Conservation (phyloP, 2,888 invertebrate species). For the Lithophane leautieri region DNA sequence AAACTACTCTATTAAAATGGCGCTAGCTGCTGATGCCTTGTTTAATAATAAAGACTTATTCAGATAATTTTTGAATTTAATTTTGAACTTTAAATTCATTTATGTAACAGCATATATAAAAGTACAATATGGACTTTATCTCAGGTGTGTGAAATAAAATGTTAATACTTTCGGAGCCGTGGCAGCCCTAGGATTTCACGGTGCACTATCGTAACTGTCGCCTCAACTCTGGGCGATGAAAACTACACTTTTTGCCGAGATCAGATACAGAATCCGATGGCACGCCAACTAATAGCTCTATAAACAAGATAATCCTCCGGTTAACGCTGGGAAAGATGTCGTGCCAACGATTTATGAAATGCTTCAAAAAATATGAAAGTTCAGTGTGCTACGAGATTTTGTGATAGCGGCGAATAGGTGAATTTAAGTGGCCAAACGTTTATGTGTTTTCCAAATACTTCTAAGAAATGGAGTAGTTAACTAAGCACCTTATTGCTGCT, state of each 20-base stretch:
- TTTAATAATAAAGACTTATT: not conserved
- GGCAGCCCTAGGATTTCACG: slow-evolving; percentile 71
- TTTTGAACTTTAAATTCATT: too few relatives aligned
- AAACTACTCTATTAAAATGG: not conserved
- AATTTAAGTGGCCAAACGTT: slow-evolving; percentile 47
- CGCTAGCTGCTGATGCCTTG: not conserved
- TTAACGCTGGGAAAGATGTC: slow-evolving; percentile 81
- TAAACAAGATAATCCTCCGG: slow-evolving; percentile 87
- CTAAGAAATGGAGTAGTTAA: slow-evolving; percentile 39
- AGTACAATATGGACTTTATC: not conserved
- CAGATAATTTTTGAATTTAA: too few relatives aligned
- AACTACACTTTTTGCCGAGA: slow-evolving; percentile 86
- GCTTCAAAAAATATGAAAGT: slow-evolving; percentile 71
- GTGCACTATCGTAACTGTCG: slow-evolving; percentile 63
- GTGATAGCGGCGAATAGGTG: slow-evolving; percentile 62
- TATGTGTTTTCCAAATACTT: slow-evolving; percentile 40
- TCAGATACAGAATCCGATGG: slow-evolving; percentile 85
- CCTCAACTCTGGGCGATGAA: slow-evolving; percentile 78
- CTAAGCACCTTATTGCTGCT: not conserved
- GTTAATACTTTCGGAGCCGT: not conserved
- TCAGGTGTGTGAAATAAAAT: not conserved
- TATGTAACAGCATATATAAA: not conserved
- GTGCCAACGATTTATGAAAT: slow-evolving; percentile 71
- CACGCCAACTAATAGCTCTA: slow-evolving; percentile 87
- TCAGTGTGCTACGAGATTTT: slow-evolving; percentile 53